Evolutionary conservation across 2,797 vertebrate species (phyloP).

Genomic region (Ptychobarbus kaznakovi): DNA sequence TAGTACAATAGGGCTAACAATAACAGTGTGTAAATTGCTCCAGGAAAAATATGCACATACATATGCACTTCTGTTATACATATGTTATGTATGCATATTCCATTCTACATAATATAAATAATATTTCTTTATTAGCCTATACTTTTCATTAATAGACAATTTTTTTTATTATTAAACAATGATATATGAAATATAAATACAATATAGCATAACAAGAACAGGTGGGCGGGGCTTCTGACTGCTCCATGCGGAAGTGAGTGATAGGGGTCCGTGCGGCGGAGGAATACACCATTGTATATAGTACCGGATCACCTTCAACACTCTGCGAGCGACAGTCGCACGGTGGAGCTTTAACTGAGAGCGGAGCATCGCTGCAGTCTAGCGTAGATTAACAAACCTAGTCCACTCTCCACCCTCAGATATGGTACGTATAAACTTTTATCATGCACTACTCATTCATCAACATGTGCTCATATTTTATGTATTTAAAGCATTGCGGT

Average conservation of each 20-base stretch:
- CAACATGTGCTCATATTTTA: not conserved
- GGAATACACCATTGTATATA: constrained; percentile 70
- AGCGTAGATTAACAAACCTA: constrained; percentile 43
- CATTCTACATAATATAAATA: not conserved
- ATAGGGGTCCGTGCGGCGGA: constrained; percentile 68
- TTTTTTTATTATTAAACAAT: no score
- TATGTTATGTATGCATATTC: not conserved
- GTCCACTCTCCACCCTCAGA: constrained; percentile 36
- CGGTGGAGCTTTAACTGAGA: constrained; percentile 43
- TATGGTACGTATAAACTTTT: constrained; percentile 60
- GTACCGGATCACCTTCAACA: constrained; percentile 46
- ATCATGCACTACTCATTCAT: not conserved
- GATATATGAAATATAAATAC: no score
- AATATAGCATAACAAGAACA: no score
- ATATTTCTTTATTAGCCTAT: not conserved
- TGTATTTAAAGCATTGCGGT: not conserved
- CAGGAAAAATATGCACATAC: not conserved
- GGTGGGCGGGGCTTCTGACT: constrained; percentile 39
- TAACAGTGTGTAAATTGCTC: not conserved
- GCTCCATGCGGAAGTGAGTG: constrained; percentile 52
- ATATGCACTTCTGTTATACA: no score
- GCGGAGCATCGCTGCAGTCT: constrained; percentile 33
- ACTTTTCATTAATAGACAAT: not conserved
- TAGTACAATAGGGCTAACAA: not conserved
- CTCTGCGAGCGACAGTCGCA: constrained; percentile 51